These are phyloP conservation scores for Eulemur mongoz DNA, from an alignment of 2,797 vertebrate species.

Conservation along the genomic window DNA sequence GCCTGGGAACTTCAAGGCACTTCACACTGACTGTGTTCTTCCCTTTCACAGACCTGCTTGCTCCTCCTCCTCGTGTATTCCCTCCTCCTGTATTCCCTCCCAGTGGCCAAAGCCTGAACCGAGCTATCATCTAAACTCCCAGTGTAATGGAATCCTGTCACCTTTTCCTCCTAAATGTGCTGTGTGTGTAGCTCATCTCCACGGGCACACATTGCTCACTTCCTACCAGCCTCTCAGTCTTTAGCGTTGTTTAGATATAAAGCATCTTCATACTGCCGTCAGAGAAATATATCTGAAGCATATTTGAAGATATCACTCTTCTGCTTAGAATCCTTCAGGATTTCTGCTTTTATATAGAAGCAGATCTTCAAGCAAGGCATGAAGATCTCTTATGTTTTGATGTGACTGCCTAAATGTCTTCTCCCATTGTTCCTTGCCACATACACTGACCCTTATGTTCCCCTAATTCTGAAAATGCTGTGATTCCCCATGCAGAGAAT, in stretches of 20 bases:
- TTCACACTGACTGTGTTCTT: neutral
- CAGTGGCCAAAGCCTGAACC: neutral
- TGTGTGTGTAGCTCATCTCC: neutral
- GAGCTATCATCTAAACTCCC: neutral
- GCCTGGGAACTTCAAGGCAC: neutral
- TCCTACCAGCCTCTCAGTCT: neutral
- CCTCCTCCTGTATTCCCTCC: too few species aligned
- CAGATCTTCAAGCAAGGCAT: neutral
- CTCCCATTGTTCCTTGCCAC: neutral
- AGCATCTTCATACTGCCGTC: neutral
- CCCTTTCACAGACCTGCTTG: neutral
- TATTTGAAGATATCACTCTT: neutral
- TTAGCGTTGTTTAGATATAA: neutral
- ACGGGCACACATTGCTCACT: neutral
- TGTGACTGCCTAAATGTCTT: neutral
- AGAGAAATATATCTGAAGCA: neutral
- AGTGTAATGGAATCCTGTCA: neutral
- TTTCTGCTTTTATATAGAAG: neutral
- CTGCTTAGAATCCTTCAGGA: neutral
- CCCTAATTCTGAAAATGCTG: neutral
- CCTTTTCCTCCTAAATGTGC: neutral
- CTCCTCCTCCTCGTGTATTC: neutral
- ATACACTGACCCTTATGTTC: neutral
- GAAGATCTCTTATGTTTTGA: neutral
- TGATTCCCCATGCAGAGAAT: neutral